phyloP scores from a whole-genome alignment of 2,113 vertebrate genomes.

The Asarcornis scutulata region DNA sequence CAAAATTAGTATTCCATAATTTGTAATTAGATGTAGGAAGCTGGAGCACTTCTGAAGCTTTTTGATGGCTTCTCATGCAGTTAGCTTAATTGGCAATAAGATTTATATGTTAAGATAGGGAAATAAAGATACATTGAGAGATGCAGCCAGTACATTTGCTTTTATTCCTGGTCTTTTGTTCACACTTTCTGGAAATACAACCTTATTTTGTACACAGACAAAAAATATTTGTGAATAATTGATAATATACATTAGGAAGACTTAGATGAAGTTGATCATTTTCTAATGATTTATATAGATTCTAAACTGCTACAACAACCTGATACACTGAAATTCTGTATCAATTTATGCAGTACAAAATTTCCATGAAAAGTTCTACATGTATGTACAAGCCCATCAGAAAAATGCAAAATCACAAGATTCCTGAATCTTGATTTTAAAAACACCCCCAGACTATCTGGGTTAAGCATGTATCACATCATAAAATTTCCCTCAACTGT shows the following conservation, averaged over 20 bases:
- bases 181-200: background rate
- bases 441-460: background rate
- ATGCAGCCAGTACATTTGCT: background rate
- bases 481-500: background rate
- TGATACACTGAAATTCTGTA: background rate
- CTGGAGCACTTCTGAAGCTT: constrained; percentile 58
- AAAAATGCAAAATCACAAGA: background rate
- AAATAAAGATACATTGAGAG: constrained; percentile 6
- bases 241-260: background rate
- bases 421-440: background rate
- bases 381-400: background rate
- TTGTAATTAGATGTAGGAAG: constrained; percentile 74
- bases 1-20: constrained; percentile 66
- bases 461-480: background rate
- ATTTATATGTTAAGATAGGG: constrained; percentile 39
- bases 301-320: background rate
- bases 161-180: background rate
- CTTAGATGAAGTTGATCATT: background rate
- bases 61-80: constrained; percentile 60
- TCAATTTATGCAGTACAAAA: background rate
- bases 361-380: background rate
- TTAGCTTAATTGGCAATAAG: constrained; percentile 48
- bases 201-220: background rate
- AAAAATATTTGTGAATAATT: background rate
- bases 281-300: background rate